Base-by-base conservation (phyloP, 1,140 invertebrate species). In the Megathymus violae region DNA sequence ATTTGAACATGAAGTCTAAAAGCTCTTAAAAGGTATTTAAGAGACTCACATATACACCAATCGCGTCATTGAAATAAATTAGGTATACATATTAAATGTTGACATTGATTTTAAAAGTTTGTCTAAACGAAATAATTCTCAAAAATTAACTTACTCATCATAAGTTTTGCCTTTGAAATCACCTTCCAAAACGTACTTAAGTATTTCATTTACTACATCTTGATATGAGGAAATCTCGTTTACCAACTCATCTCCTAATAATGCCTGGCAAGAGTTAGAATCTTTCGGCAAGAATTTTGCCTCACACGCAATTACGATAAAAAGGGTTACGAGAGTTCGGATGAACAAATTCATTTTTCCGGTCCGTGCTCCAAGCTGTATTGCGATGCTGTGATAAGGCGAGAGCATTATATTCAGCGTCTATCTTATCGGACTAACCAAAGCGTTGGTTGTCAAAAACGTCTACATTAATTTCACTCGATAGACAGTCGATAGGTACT, bases 81-180 rank as follows among this genome's bases (percentile, higher is more conserved):
- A n/a, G n/a, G n/a, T n/a, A n/a, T n/a, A n/a, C n/a, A n/a, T n/a
- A n/a, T n/a, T n/a, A n/a, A n/a, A n/a, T n/a, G n/a, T n/a, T n/a
- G n/a, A n/a, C n/a, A n/a, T n/a, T n/a, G n/a, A n/a, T n/a, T n/a
- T n/a, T n/a, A n/a, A n/a, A n/a, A n/a, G n/a, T n/a, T n/a, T n/a
- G n/a, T n/a, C n/a, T n/a, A n/a, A n/a, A n/a, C n/a, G n/a, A n/a
- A n/a, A n/a, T n/a, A n/a, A n/a, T n/a, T n/a, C n/a, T n/a, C n/a
- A 22, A 22, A 22, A 22, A 22, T 22, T 22, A 22, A 76, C 77
- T 74, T 50, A 74, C 71, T 71, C 71, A 62, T 79, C 66, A 13
- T 73, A 79, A 14, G 77, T 79, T 70, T 74, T 68, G 52, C 60
- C 63, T 64, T 75, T 78, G 47, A 78, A 78, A 14, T 75, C 72